Base-by-base conservation (phyloP, 2,113 vertebrate genomes). In the Xiphophorus maculatus region DNA sequence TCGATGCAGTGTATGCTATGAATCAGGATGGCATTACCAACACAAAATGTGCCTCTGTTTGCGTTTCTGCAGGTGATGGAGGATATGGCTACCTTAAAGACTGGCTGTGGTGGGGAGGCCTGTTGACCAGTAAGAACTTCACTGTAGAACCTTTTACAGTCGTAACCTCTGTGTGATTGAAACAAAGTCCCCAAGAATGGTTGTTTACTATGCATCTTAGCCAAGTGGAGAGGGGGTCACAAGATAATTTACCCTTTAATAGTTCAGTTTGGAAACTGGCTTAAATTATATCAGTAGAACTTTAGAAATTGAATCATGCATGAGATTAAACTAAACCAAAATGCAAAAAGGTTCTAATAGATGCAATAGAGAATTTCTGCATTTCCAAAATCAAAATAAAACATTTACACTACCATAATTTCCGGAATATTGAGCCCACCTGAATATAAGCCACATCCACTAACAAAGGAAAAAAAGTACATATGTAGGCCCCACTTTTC, bases 51-150 rank as follows among this genome's bases (percentile, higher is more conserved):
- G 28, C 51, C 5, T 69, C 19, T 69, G 4, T 25, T n/a, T 11
- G 17, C 81, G 37, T 79, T 54, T 80, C 5, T 76, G 17, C 19
- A 99, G 97, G 97, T 86, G 96, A 98, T 0, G 97, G 98, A 66
- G 97, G 98, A 37, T 96, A 97, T 0, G 97, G 97, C 15, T 99
- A 99, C 91, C 94, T 99, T 44, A 99, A 96, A 87, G 97, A 99
- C 84, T 93, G 95, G 87, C 90, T 99, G 79, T 99, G 98, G 98
- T 99, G 98, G 97, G 96, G 95, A 66, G 97, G 98, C 67, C 93
- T 99, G 71, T 72, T 98, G 62, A 98, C 97, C 75, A 99, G 98
- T 99, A 94, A 96, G 97, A 13, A 2, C 13, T 25, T 27, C 19
- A 22, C 29, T 27, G 2, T 19, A 8, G 17, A 51, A 3, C 4